Evolutionary conservation across 2,797 vertebrate genomes (phyloP).

Genomic region (Syncerus caffer): DNA sequence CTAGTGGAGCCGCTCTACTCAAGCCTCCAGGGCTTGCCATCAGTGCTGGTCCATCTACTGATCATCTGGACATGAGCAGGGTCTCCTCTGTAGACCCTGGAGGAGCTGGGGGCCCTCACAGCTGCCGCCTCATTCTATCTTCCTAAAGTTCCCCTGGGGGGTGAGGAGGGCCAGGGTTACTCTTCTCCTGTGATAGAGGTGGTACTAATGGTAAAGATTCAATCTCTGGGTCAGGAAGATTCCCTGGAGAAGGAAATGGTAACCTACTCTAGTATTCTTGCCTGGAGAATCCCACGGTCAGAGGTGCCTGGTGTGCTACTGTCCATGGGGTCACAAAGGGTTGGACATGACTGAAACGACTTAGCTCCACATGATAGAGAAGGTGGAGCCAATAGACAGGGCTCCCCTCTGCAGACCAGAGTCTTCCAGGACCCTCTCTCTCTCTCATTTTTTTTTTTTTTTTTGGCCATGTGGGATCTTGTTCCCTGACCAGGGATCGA

Average conservation of each 20-base stretch:
- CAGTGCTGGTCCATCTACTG: rapidly evolving
- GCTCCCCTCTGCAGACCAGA: neutral
- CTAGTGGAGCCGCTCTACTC: neutral
- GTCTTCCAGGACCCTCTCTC: neutral
- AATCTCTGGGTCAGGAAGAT: neutral
- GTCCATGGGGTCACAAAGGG: neutral
- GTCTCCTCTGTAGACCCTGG: neutral
- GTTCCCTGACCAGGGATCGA: neutral
- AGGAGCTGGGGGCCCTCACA: neutral
- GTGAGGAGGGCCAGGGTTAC: neutral
- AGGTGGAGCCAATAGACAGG: neutral
- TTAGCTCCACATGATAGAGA: neutral
- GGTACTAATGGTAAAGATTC: neutral
- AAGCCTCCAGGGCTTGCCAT: neutral
- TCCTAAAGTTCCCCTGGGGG: neutral
- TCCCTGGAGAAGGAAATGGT: neutral
- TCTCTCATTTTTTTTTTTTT: neutral
- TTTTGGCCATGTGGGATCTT: neutral
- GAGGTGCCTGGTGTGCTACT: neutral
- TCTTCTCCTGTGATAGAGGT: neutral
- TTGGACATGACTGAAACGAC: neutral
- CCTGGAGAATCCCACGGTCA: neutral
- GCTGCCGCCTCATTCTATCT: neutral
- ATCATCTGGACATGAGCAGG: rapidly evolving
- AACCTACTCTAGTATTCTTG: neutral